These are phyloP conservation scores for Paralvinella palmiformis DNA, from an alignment of 1,140 invertebrate species.

Conservation along the genomic window DNA sequence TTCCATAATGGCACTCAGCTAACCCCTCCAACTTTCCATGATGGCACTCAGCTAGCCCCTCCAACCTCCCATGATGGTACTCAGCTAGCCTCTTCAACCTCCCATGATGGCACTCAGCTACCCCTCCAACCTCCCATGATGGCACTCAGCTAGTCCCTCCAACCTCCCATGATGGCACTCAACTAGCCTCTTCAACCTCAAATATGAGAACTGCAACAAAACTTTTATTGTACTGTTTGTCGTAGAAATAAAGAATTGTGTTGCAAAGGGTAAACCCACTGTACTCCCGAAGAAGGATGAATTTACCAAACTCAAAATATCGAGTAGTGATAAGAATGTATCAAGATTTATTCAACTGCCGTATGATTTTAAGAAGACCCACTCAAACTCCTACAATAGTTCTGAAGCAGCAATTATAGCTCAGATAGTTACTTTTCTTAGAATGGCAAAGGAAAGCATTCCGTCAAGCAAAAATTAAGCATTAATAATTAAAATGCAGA, in stretches of 20 bases:
- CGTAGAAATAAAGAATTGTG: neutral
- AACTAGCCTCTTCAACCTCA: neutral
- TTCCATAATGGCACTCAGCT: too few species aligned
- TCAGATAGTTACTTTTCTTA: slow-evolving; percentile 1
- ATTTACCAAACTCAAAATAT: neutral
- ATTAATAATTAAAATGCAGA: neutral
- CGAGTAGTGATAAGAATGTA: too few species aligned
- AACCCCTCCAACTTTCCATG: too few species aligned
- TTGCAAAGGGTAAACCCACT: neutral
- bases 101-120: too few species aligned
- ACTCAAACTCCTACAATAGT: neutral
- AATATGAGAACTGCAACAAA: slow-evolving; percentile 1
- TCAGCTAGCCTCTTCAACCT: too few species aligned
- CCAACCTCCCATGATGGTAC: too few species aligned
- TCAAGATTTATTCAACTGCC: too few species aligned
- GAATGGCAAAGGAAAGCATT: slow-evolving; percentile 2
- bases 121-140: too few species aligned
- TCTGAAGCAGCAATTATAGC: slow-evolving; percentile 1
- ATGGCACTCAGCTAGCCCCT: too few species aligned
- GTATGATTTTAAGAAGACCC: neutral
- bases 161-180: neutral
- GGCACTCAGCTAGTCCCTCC: too few species aligned
- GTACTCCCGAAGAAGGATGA: slow-evolving; percentile 1
- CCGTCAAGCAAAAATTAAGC: neutral
- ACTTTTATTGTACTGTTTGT: neutral